A percentile compares a stretch with the other conserved stretches of the same genome.
Evolutionary conservation across 2,113 vertebrate species (phyloP).

Genomic region (Ailuropoda melanoleuca): DNA sequence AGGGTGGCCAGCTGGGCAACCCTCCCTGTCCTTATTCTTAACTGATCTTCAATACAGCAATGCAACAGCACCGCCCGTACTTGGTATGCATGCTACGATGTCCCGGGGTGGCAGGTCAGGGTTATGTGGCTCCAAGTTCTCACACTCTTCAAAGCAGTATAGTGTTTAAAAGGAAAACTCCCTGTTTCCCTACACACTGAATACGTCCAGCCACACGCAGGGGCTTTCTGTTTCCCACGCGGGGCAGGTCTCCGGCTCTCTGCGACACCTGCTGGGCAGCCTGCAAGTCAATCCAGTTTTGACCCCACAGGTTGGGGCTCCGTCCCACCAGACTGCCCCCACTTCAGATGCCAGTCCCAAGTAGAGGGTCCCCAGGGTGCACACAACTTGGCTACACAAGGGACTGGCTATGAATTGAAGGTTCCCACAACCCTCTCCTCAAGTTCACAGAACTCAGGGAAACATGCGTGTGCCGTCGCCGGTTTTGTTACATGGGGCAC

Average conservation of each 20-base stretch:
- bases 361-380: neutral
- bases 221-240: neutral
- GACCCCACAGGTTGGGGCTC: neutral
- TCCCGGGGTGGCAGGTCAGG: neutral
- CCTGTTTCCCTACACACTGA: no score
- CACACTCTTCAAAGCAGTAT: neutral
- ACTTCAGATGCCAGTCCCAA: neutral
- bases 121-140: neutral
- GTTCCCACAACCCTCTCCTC: neutral
- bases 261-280: neutral
- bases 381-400: neutral
- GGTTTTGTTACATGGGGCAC: neutral
- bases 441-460: neutral
- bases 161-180: neutral
- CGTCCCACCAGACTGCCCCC: neutral
- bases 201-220: accelerated
- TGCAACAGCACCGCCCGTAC: no score
- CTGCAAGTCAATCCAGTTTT: neutral
- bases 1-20: no score
- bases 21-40: no score
- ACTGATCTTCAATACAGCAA: no score
- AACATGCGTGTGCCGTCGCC: neutral
- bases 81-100: no score
- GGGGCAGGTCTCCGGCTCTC: neutral
- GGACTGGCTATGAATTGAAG: neutral